Evolutionary conservation across 2,888 invertebrate species (phyloP).

Genomic region (Aspidiotus rigidus): DNA sequence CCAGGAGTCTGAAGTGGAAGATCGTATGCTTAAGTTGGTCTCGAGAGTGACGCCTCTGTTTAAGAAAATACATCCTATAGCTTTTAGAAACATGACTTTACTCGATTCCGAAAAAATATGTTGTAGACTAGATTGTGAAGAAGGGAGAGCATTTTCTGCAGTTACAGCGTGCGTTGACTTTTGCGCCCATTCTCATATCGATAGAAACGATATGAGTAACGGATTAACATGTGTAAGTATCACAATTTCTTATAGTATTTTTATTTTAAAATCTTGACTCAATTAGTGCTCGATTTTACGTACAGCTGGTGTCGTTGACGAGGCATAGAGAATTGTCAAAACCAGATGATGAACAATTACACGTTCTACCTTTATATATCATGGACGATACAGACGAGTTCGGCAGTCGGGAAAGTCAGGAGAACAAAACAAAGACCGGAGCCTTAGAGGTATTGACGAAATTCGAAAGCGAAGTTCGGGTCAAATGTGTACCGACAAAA

Average conservation of each 20-base stretch:
- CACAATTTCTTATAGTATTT: not conserved
- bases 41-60: constrained; percentile 78
- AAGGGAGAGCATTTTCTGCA: constrained; percentile 85
- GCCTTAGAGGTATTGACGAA: constrained; percentile 73
- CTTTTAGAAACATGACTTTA: constrained; percentile 80
- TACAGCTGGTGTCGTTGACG: constrained; percentile 71
- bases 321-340: constrained; percentile 61
- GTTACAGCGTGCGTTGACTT: constrained; percentile 95
- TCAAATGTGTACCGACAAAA: constrained; percentile 72
- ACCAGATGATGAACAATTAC: constrained; percentile 82
- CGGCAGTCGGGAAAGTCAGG: constrained; percentile 73
- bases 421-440: constrained; percentile 68
- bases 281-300: not conserved
- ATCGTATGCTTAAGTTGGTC: constrained; percentile 77
- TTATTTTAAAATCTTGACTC: not conserved
- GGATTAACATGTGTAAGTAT: constrained; percentile 77
- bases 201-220: constrained; percentile 93
- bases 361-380: constrained; percentile 83
- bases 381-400: constrained; percentile 84
- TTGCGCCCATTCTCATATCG: constrained; percentile 91
- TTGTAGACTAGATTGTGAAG: constrained; percentile 77
- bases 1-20: constrained; percentile 76
- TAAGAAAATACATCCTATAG: constrained; percentile 76
- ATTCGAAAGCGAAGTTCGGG: constrained; percentile 80
- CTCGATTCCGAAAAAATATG: constrained; percentile 79